Conservation (phyloP, 2,797 vertebrate genomes). For the Parotocinclus haroldoi region DNA sequence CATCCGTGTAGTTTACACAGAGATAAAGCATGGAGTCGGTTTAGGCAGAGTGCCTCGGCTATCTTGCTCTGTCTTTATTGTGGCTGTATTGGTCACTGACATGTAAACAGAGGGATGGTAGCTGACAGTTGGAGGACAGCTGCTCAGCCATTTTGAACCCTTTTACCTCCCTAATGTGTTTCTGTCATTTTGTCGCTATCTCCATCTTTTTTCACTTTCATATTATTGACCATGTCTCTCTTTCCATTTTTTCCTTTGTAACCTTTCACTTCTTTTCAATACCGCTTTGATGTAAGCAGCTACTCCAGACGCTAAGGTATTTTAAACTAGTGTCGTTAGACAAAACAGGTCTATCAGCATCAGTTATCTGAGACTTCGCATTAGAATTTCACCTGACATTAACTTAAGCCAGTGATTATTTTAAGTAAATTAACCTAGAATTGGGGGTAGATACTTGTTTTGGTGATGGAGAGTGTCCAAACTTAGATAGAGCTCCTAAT, state of each 20-base stretch:
- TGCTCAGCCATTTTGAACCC: slow-evolving; percentile 49
- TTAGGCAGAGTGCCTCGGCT: slow-evolving; percentile 31
- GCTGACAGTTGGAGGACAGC: slow-evolving; percentile 45
- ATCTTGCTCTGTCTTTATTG: slow-evolving; percentile 43
- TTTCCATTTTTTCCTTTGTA: too few species aligned
- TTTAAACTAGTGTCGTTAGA: slow-evolving; percentile 62
- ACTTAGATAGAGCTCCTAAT: too few species aligned
- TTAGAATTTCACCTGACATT: slow-evolving; percentile 24
- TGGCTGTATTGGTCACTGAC: slow-evolving; percentile 42
- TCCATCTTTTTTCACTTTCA: slow-evolving; percentile 8
- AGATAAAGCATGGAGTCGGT: slow-evolving; percentile 42
- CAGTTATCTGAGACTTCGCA: slow-evolving; percentile 57
- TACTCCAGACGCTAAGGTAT: slow-evolving; percentile 55
- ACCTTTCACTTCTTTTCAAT: too few species aligned
- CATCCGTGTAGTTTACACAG: slow-evolving; percentile 38
- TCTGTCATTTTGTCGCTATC: slow-evolving; percentile 4
- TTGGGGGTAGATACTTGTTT: too few species aligned
- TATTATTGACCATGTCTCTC: too few species aligned
- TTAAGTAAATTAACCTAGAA: too few species aligned
- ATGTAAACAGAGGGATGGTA: slow-evolving; percentile 46
- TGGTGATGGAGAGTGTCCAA: too few species aligned
- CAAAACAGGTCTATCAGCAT: slow-evolving; percentile 60
- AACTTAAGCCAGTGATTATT: too few species aligned
- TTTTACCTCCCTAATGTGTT: slow-evolving; percentile 32
- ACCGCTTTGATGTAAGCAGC: slow-evolving; percentile 42